Base-by-base conservation (phyloP, 1,140 invertebrate species). In the Atta colombica region DNA sequence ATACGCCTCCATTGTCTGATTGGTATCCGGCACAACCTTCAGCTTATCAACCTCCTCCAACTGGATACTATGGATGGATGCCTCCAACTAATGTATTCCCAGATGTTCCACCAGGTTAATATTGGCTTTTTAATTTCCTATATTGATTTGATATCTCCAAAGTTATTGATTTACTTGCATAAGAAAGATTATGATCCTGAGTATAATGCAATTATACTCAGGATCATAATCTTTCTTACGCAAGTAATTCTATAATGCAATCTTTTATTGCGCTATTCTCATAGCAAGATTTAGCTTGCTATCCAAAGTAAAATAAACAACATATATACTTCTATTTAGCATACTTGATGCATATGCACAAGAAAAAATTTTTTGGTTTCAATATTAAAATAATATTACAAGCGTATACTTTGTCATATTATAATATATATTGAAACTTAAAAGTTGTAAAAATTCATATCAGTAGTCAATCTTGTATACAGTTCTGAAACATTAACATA, bases 11-110 rank as follows among this genome's bases (percentile, higher is more conserved):
- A 31, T 95, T 96, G 21, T 97, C 97, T 12, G 97, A 97, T 35
- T 98, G 97, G 96, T 98, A 99, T 93, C 97, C 98, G 66, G 98
- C 99, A 21, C 98, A 98, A 53, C 98, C 99, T 55, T 98, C 98
- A 60, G 98, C 98, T 7, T 99, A 99, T 94, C 74, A 97, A 98
- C 71, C 97, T 96, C 81, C 97, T 95, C 90, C 97, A 94, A 92
- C 94, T 88, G 98, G 98, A 61, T 98, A 98, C 92, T 99, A 99
- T 94, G 98, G 98, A 58, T 99, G 99, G 98, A 96, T 98, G 75
- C 98, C 99, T 35, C 98, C 98, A 6, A 97, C 97, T 75, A 95
- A 97, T 87, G 97, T 97, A 82, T 98, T 98, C 92, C 97, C 97
- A 10, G 95, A 96, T 81, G 93, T 96, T 60, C 97, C 97, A 58